phyloP scores from a whole-genome alignment of 1,140 invertebrate species.

The Drosophila fuyamai region DNA sequence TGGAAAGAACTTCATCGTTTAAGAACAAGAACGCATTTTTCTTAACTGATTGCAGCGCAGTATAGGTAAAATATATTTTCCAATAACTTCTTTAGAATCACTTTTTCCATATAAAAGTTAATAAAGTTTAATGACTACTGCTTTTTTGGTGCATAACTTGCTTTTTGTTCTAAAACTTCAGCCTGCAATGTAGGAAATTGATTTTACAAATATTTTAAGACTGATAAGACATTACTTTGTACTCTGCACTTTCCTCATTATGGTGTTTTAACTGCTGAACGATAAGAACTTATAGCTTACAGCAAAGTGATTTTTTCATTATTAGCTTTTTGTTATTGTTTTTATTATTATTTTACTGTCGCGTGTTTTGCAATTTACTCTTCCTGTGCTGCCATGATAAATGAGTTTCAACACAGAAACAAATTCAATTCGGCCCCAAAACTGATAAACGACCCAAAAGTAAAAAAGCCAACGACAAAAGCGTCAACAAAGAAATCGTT shows the following conservation, averaged over 20 bases:
- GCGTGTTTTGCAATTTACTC: constrained; percentile 61
- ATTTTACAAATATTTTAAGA: constrained; percentile 20
- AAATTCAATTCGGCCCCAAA: constrained; percentile 48
- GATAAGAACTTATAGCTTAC: constrained; percentile 37
- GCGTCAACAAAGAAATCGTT: constrained; percentile 37
- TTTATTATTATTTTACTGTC: constrained; percentile 48
- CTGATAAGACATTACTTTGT: constrained; percentile 37
- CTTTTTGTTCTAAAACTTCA: constrained; percentile 19
- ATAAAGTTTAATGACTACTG: background rate
- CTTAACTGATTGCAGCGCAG: background rate
- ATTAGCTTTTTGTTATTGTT: constrained; percentile 13
- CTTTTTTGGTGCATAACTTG: constrained; percentile 26
- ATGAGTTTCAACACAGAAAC: constrained; percentile 54
- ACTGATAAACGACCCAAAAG: constrained; percentile 53
- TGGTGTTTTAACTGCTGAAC: constrained; percentile 14
- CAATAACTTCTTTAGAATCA: background rate
- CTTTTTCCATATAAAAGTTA: background rate
- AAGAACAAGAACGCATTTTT: background rate
- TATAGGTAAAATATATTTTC: background rate
- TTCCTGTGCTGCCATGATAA: constrained; percentile 52
- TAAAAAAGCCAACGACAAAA: constrained; percentile 18
- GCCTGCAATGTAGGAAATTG: constrained; percentile 6
- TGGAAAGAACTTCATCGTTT: too few species aligned
- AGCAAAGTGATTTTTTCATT: constrained; percentile 15
- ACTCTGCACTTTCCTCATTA: constrained; percentile 11